Evolutionary conservation across 1,140 invertebrate species (phyloP), one percentile per base, ranked within the genome.

Genomic region (Tyrophagus putrescentiae): DNA sequence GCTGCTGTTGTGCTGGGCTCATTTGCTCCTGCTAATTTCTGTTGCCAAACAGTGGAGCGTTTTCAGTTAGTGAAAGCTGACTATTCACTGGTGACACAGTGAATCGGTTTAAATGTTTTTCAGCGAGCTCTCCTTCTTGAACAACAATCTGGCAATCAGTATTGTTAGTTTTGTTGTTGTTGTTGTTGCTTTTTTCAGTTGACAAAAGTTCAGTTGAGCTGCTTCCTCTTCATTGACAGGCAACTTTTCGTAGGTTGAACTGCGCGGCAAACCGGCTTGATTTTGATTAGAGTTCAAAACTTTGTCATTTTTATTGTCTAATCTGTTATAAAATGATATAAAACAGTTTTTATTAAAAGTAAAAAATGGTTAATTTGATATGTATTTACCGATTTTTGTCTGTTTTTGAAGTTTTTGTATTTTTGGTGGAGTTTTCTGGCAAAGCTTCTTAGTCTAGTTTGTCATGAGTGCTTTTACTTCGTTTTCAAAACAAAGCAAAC

Each of bases 391-490:
- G n/a, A n/a, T n/a, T n/a, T n/a, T n/a, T n/a, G n/a, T n/a, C n/a
- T n/a, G n/a, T n/a, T n/a, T n/a, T n/a, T n/a, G n/a, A n/a, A n/a
- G n/a, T n/a, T n/a, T n/a, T 48, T 21, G 31, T 7, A 21, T 48
- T 48, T 29, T 48, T 48, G 7, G 21, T 29, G 21, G 45, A 29
- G 31, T 7, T 48, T 13, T 7, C 18, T 13, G 45, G 23, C 45
- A 48, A 21, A 13, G 45, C 7, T 13, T 54, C 13, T 31, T 31
- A 34, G 27, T 54, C 28, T 16, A 54, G 39, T 25, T 54, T 54
- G 13, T 54, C 52, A 33, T 54, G 52, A 4, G 52, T 31, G 39
- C 52, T 54, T 31, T 54, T 54, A 33, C 27, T 31, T 31, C 52
- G 52, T 33, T 13, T 13, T 34, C 52, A 54, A 27, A 54, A 33